phyloP scores from a whole-genome alignment of 2,797 vertebrate species.

The Ateles fusciceps region DNA sequence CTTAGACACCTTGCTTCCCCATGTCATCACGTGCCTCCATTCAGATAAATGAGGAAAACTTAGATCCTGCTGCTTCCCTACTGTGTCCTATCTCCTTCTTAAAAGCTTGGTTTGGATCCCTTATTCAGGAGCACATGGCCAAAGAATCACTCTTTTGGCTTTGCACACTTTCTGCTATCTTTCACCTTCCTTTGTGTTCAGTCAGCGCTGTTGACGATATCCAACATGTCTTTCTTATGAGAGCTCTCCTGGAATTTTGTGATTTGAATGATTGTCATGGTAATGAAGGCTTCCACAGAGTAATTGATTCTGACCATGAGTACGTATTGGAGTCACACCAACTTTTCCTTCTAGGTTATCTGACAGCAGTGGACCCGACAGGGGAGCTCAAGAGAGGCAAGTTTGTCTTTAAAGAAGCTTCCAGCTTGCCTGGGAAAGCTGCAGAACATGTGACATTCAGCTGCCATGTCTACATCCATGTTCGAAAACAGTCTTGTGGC shows the following conservation, averaged over 20 bases:
- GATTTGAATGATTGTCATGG: not conserved
- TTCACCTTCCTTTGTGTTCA: not conserved
- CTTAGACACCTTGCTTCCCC: not conserved
- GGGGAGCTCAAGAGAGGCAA: accelerated
- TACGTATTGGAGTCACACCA: not conserved
- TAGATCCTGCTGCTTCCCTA: not conserved
- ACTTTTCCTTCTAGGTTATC: not conserved
- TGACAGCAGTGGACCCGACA: not conserved
- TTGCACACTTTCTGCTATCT: not conserved
- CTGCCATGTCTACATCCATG: accelerated
- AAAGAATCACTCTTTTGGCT: not conserved
- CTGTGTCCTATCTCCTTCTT: not conserved
- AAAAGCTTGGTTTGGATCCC: not conserved
- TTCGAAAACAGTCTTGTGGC: not conserved
- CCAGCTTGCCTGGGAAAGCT: not conserved
- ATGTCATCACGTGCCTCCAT: not conserved
- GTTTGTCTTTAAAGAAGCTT: not conserved
- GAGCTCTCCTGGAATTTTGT: not conserved
- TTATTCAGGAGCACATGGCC: not conserved
- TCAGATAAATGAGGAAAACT: not conserved
- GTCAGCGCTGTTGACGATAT: not conserved
- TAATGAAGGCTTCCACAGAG: not conserved
- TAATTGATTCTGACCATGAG: not conserved
- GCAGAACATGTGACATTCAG: not conserved
- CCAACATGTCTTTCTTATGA: not conserved